Conservation (phyloP, 2,888 invertebrate genomes). For the Thymelicus sylvestris region DNA sequence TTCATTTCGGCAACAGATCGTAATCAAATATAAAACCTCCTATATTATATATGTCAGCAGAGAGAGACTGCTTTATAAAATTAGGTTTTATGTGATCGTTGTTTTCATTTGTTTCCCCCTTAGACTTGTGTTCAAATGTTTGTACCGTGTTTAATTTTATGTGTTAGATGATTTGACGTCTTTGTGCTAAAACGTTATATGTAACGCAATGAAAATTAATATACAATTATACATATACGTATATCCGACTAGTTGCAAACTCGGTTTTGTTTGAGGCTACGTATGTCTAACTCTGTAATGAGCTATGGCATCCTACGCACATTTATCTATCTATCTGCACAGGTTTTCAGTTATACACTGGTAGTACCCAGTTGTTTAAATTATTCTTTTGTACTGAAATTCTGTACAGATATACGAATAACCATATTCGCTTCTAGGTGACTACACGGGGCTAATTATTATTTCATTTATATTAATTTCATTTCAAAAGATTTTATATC, state of each 20-base stretch:
- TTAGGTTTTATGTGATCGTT: slow-evolving; percentile 73
- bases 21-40: slow-evolving; percentile 67
- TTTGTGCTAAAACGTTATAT: slow-evolving; percentile 84
- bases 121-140: slow-evolving; percentile 60
- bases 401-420: slow-evolving; percentile 62
- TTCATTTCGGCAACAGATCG: slow-evolving; percentile 84
- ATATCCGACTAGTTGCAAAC: slow-evolving; percentile 77
- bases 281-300: slow-evolving; percentile 63
- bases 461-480: slow-evolving; percentile 71
- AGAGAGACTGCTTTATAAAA: slow-evolving; percentile 66
- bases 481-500: slow-evolving; percentile 69
- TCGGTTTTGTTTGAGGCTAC: slow-evolving; percentile 66
- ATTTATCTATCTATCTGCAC: slow-evolving; percentile 49
- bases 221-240: slow-evolving; percentile 67
- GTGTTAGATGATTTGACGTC: slow-evolving; percentile 72
- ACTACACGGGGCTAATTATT: slow-evolving; percentile 81
- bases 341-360: slow-evolving; percentile 50
- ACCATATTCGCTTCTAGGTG: slow-evolving; percentile 81
- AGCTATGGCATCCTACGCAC: slow-evolving; percentile 74
- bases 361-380: neutral
- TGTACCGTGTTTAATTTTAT: slow-evolving; percentile 70
- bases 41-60: slow-evolving; percentile 63
- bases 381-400: slow-evolving; percentile 26
- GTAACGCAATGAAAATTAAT: slow-evolving; percentile 82
- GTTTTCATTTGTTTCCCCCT: slow-evolving; percentile 67